phyloP scores from a whole-genome alignment of 2,888 invertebrate genomes.

The Polyommatus iphigenia region DNA sequence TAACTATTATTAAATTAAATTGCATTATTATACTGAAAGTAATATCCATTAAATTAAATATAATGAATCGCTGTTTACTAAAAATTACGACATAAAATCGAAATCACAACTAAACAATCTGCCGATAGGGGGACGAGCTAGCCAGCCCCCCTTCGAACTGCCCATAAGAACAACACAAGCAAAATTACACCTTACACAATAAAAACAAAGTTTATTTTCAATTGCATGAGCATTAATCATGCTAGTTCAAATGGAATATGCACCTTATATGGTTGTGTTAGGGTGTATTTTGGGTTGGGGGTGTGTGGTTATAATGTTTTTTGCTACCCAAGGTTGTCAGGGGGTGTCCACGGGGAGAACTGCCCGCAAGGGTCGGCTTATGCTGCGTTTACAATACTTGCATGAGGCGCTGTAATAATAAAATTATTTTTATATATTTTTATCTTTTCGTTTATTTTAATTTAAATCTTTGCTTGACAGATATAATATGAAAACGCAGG shows the following conservation, averaged over 20 bases:
- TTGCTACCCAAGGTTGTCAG: conserved; percentile 59
- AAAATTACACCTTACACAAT: background rate
- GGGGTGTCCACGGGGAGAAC: conserved; percentile 77
- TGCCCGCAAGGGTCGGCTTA: conserved; percentile 66
- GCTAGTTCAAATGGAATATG: background rate
- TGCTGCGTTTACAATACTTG: background rate
- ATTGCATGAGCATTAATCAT: background rate
- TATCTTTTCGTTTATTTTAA: conserved; percentile 58
- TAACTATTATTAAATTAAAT: background rate
- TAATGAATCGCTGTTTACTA: background rate
- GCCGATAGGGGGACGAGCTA: conserved; percentile 10
- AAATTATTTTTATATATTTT: background rate
- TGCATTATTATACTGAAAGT: background rate
- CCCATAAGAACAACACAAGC: background rate
- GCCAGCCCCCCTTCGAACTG: conserved; percentile 25
- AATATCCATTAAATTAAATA: background rate
- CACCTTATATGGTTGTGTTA: conserved; percentile 36
- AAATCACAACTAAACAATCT: conserved; percentile 30
- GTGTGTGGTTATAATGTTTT: conserved; percentile 63
- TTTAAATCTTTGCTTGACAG: conserved; percentile 51
- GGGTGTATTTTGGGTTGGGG: conserved; percentile 46
- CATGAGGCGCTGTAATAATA: background rate
- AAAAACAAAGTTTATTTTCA: conserved; percentile 10
- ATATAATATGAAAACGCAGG: no score
- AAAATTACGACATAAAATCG: conserved; percentile 19